phyloP scores from a whole-genome alignment of 1,140 invertebrate genomes.

The Leptinotarsa defecta region DNA sequence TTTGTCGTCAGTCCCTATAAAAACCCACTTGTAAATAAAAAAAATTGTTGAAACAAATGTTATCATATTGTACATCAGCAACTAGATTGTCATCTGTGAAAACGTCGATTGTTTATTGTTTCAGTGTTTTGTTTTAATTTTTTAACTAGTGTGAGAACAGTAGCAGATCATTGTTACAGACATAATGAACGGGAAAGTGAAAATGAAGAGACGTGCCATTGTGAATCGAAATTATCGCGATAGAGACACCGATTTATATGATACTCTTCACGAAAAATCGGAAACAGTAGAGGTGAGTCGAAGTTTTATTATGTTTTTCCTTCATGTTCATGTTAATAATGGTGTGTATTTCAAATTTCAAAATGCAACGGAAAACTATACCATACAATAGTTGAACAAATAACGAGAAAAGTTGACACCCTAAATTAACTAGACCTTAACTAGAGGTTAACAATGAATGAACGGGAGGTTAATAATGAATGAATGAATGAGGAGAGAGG shows the following conservation, averaged over 20 bases:
- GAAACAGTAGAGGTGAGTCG: neutral
- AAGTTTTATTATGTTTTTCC: neutral
- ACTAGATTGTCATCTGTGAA: neutral
- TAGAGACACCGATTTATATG: neutral
- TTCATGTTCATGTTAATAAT: too few relatives aligned
- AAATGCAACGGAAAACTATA: too few relatives aligned
- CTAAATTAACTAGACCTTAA: too few relatives aligned
- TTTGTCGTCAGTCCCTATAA: too few relatives aligned
- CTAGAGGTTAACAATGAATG: too few relatives aligned
- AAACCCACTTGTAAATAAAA: too few relatives aligned
- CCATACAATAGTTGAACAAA: too few relatives aligned
- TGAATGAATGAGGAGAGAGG: too few relatives aligned
- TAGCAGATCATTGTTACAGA: neutral
- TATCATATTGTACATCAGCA: neutral
- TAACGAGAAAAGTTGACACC: too few relatives aligned
- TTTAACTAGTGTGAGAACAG: neutral
- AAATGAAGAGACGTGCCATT: neutral
- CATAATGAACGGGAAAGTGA: slow-evolving; percentile 2
- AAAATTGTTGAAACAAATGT: neutral
- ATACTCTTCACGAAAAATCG: neutral
- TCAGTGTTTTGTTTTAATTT: neutral
- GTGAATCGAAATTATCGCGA: neutral
- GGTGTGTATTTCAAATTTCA: too few relatives aligned
- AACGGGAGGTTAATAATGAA: too few relatives aligned
- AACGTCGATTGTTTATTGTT: neutral